Conservation (phyloP, 2,113 vertebrate species). For the Lophotis ruficrista region DNA sequence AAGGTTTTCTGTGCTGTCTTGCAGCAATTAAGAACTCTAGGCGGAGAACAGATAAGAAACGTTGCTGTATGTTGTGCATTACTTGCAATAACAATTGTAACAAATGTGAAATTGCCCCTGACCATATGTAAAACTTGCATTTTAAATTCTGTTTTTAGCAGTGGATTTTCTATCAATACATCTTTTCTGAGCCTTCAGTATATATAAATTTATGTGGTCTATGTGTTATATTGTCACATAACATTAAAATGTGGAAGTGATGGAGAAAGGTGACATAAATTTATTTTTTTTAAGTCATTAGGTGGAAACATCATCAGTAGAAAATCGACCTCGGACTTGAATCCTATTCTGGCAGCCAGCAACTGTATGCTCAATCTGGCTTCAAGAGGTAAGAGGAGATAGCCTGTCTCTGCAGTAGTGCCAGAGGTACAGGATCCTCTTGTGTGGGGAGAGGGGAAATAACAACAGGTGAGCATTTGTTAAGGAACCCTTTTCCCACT, state of each 20-base stretch:
- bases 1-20: slow-evolving; percentile 75
- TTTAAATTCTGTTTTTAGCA: not conserved
- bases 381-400: slow-evolving; percentile 75
- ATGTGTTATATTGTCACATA: not conserved
- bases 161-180: not conserved
- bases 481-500: not conserved
- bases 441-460: not conserved
- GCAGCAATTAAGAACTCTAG: slow-evolving; percentile 76
- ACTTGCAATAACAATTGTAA: not conserved
- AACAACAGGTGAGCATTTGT: not conserved
- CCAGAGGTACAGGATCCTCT: not conserved
- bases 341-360: slow-evolving; percentile 85
- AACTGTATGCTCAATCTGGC: slow-evolving; percentile 78
- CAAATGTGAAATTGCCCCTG: not conserved
- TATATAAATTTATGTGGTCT: not conserved
- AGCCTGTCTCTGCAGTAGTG: not conserved
- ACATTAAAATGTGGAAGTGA: not conserved
- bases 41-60: slow-evolving; percentile 85
- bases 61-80: slow-evolving; percentile 56
- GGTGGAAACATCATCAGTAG: slow-evolving; percentile 88
- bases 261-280: not conserved
- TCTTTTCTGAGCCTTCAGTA: not conserved
- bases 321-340: slow-evolving; percentile 89
- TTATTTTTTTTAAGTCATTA: slow-evolving; percentile 78
- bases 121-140: not conserved